Conservation (phyloP, 2,797 vertebrate genomes). For the Podarcis siculus region DNA sequence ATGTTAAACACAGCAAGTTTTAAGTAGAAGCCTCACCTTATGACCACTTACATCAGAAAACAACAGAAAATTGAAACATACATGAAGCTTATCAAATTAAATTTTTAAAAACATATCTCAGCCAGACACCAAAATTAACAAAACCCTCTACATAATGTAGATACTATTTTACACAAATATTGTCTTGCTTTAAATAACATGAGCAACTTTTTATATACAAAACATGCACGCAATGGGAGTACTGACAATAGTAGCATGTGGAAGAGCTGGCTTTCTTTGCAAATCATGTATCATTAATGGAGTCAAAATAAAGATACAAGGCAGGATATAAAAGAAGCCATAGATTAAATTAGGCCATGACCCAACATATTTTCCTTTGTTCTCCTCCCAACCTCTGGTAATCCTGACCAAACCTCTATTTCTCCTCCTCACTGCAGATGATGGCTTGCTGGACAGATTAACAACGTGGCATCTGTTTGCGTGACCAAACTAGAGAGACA, state of each 20-base stretch:
- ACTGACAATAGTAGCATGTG: background rate
- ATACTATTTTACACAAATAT: background rate
- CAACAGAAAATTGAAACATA: background rate
- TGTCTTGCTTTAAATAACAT: background rate
- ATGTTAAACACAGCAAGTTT: background rate
- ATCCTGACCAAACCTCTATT: slow-evolving; percentile 62
- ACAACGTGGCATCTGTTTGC: slow-evolving; percentile 63
- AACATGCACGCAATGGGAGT: background rate
- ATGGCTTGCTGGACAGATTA: slow-evolving; percentile 60
- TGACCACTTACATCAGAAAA: background rate
- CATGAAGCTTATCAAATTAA: background rate
- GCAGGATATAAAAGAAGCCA: slow-evolving; percentile 7
- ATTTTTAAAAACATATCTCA: background rate
- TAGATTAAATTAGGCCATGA: slow-evolving; percentile 24
- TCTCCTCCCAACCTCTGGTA: slow-evolving; percentile 41
- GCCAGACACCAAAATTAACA: background rate
- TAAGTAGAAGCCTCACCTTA: slow-evolving; percentile 29
- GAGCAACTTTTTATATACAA: background rate
- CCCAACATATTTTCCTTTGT: slow-evolving; percentile 29
- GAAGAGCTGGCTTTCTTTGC: background rate
- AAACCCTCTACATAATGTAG: background rate
- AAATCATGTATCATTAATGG: background rate
- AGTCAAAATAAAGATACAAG: slow-evolving; percentile 9
- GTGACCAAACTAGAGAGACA: slow-evolving; percentile 51
- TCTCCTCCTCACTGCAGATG: slow-evolving; percentile 40